Conservation (phyloP, 2,113 vertebrate genomes). For the Rhagologus leucostigma region DNA sequence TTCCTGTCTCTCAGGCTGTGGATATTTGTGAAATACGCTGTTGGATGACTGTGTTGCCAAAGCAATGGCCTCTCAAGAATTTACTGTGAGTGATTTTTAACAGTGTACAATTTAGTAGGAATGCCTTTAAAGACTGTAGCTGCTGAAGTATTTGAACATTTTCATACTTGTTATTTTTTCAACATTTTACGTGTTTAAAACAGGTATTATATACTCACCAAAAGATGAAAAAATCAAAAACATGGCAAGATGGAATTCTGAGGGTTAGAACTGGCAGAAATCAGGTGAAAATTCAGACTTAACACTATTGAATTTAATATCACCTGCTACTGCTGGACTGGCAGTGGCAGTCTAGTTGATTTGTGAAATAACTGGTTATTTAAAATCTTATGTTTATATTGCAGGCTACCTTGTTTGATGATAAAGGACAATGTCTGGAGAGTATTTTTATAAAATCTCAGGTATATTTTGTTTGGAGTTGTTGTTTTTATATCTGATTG, state of each 20-base stretch:
- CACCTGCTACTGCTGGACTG: neutral
- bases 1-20: neutral
- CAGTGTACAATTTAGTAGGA: neutral
- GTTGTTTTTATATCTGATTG: neutral
- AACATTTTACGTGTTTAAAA: neutral
- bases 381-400: neutral
- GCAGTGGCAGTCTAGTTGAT: neutral
- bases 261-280: constrained; percentile 55
- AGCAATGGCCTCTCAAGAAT: constrained; percentile 61
- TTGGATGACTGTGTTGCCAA: neutral
- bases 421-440: constrained; percentile 77
- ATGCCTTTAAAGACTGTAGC: neutral
- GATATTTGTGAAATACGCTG: neutral
- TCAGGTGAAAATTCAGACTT: constrained; percentile 59
- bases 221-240: constrained; percentile 79
- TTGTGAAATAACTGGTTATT: neutral
- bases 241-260: constrained; percentile 79
- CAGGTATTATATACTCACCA: constrained; percentile 81
- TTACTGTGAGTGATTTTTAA: constrained; percentile 56
- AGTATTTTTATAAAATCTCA: constrained; percentile 74
- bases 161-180: neutral
- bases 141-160: neutral
- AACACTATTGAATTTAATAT: neutral
- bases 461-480: constrained; percentile 42
- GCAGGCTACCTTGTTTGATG: constrained; percentile 75